Percentiles rank a stretch among this genome's conserved stretches.
phyloP scores from a whole-genome alignment of 92 coral and sea anemone genomes.

The Blastomussa wellsi region DNA sequence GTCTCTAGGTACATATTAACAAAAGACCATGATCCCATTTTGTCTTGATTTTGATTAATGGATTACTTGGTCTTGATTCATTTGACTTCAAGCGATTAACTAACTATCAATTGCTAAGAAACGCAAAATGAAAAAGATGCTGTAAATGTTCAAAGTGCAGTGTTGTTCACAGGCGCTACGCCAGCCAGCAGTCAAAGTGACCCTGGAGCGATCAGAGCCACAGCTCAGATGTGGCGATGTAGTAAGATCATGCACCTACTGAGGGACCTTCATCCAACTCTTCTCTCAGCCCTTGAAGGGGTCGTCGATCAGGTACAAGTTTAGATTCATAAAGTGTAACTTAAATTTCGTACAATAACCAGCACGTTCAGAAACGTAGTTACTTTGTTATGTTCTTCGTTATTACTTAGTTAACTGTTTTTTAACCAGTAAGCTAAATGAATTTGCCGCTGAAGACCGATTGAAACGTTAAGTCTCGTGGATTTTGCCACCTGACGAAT shows the following conservation, averaged over 20 bases:
- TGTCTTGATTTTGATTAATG: not conserved
- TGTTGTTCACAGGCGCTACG: slow-evolving; percentile 23
- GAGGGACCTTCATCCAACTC: slow-evolving; percentile 96
- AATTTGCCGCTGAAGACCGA: not conserved
- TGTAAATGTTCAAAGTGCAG: not conserved
- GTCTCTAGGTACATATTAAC: not conserved
- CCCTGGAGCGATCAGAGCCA: slow-evolving; percentile 93
- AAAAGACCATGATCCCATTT: not conserved
- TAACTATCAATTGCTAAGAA: not conserved
- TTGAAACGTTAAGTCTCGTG: not conserved
- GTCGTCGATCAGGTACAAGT: slow-evolving; percentile 91
- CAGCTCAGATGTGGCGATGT: slow-evolving; percentile 99
- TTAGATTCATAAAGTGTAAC: not conserved
- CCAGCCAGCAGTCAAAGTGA: slow-evolving; percentile 79
- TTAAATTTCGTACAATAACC: not conserved
- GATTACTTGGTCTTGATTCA: not conserved
- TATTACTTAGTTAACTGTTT: not conserved
- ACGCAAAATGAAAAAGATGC: not conserved
- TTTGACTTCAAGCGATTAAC: not conserved
- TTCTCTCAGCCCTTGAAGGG: slow-evolving; percentile 97
- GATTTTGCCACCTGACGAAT: not conserved
- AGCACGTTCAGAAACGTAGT: not conserved
- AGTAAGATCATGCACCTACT: slow-evolving; percentile 97
- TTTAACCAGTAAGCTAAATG: not conserved
- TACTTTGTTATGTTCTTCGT: not conserved